These are phyloP conservation scores for Dipodomys stephensi DNA, from an alignment of 2,113 vertebrate genomes.

Conservation along the genomic window DNA sequence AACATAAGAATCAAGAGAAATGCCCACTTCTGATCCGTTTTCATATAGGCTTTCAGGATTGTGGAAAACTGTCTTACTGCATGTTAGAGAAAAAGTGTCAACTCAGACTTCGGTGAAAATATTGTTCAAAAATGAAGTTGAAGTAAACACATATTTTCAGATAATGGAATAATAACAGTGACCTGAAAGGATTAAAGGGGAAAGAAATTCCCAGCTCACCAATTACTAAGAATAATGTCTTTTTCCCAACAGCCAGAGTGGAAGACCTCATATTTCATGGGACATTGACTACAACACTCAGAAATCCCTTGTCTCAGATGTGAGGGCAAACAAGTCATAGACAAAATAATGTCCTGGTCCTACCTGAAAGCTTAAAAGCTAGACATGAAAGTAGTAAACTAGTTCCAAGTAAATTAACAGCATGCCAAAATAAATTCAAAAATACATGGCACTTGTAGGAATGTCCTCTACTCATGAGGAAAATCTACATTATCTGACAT, in stretches of 20 bases:
- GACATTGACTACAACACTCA: not conserved
- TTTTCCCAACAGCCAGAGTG: not conserved
- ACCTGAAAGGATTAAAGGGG: not conserved
- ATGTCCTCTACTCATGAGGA: not conserved
- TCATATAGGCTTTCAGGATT: not conserved
- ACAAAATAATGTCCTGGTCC: not conserved
- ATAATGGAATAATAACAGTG: not conserved
- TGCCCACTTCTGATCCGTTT: not conserved
- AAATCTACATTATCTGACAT: not conserved
- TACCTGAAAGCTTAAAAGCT: not conserved
- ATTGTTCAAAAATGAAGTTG: not conserved
- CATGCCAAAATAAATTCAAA: not conserved
- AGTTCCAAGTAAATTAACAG: not conserved
- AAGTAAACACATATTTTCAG: slow-evolving; percentile 34
- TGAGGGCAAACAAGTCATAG: not conserved
- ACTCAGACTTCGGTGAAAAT: not conserved
- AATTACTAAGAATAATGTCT: slow-evolving; percentile 21
- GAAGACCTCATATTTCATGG: slow-evolving; percentile 25
- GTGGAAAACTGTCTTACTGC: not conserved
- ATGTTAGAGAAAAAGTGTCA: not conserved
- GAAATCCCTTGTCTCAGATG: not conserved
- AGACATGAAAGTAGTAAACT: not conserved
- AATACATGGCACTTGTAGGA: not conserved
- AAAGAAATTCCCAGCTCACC: not conserved
- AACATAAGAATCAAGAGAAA: not conserved